A percentile compares a stretch with the other conserved stretches of the same genome.
Evolutionary conservation across 2,888 invertebrate genomes (phyloP).

Genomic region (Tipula unca): DNA sequence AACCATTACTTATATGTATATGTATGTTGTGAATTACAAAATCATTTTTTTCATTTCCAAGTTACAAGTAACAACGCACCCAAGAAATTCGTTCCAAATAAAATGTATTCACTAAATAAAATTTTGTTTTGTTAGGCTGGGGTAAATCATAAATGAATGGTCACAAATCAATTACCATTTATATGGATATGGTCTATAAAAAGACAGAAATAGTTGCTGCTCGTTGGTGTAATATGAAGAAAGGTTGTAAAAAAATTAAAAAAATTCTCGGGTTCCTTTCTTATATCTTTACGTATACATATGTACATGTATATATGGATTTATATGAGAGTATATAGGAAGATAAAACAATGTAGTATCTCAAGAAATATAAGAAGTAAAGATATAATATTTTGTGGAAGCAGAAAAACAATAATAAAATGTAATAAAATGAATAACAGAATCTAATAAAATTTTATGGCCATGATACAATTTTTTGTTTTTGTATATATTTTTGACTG

Average conservation of each 20-base stretch:
- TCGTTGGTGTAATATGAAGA: neutral
- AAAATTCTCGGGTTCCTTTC: neutral
- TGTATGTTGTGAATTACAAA: neutral
- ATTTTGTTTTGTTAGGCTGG: neutral
- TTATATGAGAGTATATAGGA: neutral
- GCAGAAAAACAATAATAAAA: neutral
- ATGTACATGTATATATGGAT: no score
- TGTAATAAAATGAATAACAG: neutral
- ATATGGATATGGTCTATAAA: neutral
- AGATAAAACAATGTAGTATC: neutral
- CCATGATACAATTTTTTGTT: neutral
- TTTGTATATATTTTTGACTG: neutral
- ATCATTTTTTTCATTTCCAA: neutral
- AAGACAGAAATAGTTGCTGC: neutral
- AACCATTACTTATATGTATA: neutral
- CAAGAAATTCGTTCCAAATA: neutral
- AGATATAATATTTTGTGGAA: neutral
- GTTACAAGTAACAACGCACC: neutral
- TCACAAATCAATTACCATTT: slow-evolving; percentile 14
- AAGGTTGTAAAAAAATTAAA: neutral
- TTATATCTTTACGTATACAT: neutral
- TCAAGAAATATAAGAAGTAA: neutral
- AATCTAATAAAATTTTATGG: neutral
- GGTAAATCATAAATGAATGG: neutral
- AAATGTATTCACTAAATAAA: neutral